These are phyloP conservation scores for Xyrauchen texanus DNA, from an alignment of 2,113 vertebrate species.

Conservation along the genomic window DNA sequence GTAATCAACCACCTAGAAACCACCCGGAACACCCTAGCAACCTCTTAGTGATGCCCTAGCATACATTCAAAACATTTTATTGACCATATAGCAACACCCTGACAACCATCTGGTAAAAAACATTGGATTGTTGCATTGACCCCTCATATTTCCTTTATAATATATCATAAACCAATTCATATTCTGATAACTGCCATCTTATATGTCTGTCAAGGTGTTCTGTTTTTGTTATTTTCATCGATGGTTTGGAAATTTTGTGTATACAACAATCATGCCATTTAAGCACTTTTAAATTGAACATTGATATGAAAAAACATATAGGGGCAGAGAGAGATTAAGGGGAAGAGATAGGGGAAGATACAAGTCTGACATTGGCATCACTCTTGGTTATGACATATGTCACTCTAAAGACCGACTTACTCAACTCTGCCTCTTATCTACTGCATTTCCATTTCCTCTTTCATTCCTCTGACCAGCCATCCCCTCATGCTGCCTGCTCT, in stretches of 20 bases:
- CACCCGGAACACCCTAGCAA: neutral
- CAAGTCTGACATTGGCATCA: conserved; percentile 9
- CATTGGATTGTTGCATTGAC: no score
- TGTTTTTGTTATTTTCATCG: no score
- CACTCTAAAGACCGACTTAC: neutral
- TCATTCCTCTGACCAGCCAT: neutral
- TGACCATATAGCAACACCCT: neutral
- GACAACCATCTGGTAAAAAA: no score
- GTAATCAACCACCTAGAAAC: no score
- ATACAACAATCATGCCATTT: no score
- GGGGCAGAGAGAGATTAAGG: neutral
- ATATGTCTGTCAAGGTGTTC: no score
- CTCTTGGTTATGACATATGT: conserved; percentile 9
- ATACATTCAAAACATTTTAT: neutral
- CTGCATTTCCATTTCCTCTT: neutral
- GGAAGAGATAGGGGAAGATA: neutral
- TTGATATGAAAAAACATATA: neutral
- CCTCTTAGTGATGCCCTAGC: neutral
- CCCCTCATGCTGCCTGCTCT: neutral
- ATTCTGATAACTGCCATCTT: no score
- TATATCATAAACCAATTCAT: no score
- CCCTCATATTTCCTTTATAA: no score
- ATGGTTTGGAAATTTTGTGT: no score
- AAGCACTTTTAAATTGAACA: no score
- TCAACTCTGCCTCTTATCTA: neutral